Evolutionary conservation across 1,140 invertebrate genomes (phyloP).

Genomic region (Popillia japonica): DNA sequence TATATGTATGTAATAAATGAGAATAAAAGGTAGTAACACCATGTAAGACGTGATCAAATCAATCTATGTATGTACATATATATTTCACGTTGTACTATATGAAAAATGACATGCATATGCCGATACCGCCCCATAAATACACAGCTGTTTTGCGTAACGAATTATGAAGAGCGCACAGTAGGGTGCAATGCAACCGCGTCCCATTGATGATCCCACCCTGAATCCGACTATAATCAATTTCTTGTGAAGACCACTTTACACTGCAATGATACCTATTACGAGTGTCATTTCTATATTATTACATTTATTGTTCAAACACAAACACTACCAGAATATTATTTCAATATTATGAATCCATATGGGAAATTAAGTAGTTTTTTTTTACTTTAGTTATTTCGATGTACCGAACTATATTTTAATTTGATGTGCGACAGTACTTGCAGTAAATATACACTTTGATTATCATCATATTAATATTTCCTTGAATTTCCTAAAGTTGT

Average conservation of each 20-base stretch:
- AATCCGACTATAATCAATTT: constrained; percentile 37
- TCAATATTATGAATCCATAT: constrained; percentile 1
- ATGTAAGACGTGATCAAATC: no score
- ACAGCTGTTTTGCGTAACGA: constrained; percentile 38
- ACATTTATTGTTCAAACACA: constrained; percentile 34
- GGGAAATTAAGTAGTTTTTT: neutral
- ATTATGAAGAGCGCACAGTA: constrained; percentile 28
- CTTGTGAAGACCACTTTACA: constrained; percentile 21
- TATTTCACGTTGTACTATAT: neutral
- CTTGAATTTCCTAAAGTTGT: no score
- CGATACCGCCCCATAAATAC: constrained; percentile 33
- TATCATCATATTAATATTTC: no score
- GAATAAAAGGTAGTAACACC: no score
- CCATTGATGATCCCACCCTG: constrained; percentile 31
- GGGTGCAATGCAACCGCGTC: constrained; percentile 6
- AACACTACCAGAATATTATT: neutral
- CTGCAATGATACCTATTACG: constrained; percentile 36
- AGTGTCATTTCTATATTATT: constrained; percentile 33
- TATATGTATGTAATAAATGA: no score
- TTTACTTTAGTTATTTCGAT: neutral
- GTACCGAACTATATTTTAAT: no score
- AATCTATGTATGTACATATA: no score
- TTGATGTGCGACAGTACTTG: no score
- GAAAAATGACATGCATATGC: constrained; percentile 30
- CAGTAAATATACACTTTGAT: no score